Base-by-base conservation (phyloP, 1,140 invertebrate genomes). In the Drosophila bipectinata region DNA sequence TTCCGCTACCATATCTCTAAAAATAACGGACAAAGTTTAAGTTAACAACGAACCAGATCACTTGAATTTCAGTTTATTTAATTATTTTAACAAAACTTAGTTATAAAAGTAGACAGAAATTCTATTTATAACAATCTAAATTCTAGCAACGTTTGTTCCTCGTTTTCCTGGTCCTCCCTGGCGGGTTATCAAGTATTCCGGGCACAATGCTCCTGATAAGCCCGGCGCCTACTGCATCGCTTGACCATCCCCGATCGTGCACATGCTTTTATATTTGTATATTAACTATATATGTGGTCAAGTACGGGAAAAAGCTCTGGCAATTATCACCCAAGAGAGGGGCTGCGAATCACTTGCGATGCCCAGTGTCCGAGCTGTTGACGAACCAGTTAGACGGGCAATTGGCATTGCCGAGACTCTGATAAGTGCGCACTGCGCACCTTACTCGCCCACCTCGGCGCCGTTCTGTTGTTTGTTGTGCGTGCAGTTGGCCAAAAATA, bases 321-420 rank as follows among this genome's bases (percentile, higher is more conserved):
- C 67, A 57, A 45, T 57, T 57, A 57, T 57, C 62, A 57, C 67
- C 34, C 68, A 47, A 47, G 44, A 47, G 18, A 47, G 15, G 44
- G 9, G 18, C 44, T 10, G n/a, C 18, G n/a, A 44, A 21, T 39
- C 28, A 26, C 64, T 37, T 37, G 34, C 53, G 49, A 48, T 75
- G 53, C 39, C 53, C 72, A 66, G 61, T 74, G 54, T 58, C 51
- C 71, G 53, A 52, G 26, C 62, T 76, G 72, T 55, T 59, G 58
- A 75, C 61, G 72, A 76, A 75, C 55, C 72, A 76, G 62, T 66
- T 74, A 57, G 54, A 76, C 71, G 28, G 55, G 63, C 72, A 37
- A 30, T 52, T 60, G 67, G 55, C 68, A 72, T 57, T 58, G 61
- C 53, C 55, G 62, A 66, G 30, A 34, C 62, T 51, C 26, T 56